These are phyloP conservation scores for Hassar affinis DNA, from an alignment of 2,113 vertebrate genomes.

Conservation along the genomic window DNA sequence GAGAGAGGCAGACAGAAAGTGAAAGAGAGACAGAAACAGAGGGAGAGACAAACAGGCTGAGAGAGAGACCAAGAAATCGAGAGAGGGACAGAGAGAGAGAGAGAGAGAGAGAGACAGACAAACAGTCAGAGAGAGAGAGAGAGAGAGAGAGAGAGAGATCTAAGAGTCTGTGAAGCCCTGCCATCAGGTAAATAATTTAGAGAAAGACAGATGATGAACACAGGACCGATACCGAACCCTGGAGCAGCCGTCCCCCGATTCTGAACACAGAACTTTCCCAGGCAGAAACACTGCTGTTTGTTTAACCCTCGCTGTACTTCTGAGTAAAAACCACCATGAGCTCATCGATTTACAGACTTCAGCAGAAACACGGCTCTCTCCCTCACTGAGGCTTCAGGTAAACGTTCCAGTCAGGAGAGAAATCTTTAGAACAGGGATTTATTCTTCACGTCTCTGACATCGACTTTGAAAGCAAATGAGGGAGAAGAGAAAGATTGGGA, in stretches of 20 bases:
- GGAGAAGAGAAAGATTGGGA: constrained; percentile 16
- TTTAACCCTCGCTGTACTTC: neutral
- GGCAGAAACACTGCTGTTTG: neutral
- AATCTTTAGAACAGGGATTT: constrained; percentile 5
- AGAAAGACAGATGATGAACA: neutral
- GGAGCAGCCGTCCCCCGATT: neutral
- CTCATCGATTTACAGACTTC: neutral
- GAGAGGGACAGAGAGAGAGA: too few species aligned
- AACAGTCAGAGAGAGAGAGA: too few species aligned
- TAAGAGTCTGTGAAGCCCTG: neutral
- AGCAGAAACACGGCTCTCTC: neutral
- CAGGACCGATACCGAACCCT: neutral
- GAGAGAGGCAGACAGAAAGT: too few species aligned
- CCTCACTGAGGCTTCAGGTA: neutral
- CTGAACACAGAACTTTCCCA: neutral
- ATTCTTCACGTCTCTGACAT: constrained; percentile 21
- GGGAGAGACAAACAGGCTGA: too few species aligned
- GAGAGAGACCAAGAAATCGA: too few species aligned
- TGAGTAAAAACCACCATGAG: neutral
- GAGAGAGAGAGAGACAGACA: too few species aligned
- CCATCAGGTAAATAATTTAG: neutral
- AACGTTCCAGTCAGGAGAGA: neutral
- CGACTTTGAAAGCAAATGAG: constrained; percentile 22
- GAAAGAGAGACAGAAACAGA: too few species aligned
- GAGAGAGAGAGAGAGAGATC: neutral